A percentile compares a stretch with the other conserved stretches of the same genome.
Conservation (phyloP, 2,888 invertebrate species). For the Agrypnus murinus region DNA sequence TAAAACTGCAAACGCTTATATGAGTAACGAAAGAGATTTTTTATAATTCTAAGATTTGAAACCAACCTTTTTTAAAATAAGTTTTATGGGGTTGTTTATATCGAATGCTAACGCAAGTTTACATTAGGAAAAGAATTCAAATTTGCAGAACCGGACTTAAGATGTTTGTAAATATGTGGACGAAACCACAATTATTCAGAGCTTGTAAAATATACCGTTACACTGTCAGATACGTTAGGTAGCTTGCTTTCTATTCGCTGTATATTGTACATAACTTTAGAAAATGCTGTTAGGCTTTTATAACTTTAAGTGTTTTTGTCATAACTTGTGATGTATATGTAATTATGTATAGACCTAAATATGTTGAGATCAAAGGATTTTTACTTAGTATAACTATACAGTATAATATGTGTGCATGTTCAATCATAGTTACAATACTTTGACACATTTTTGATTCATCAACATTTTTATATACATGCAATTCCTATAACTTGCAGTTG, state of each 20-base stretch:
- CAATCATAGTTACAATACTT: constrained; percentile 65
- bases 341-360: constrained; percentile 25
- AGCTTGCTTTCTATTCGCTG: constrained; percentile 19
- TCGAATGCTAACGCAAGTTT: too few relatives aligned
- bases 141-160: too few relatives aligned
- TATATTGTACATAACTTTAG: constrained; percentile 6
- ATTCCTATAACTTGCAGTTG: constrained; percentile 26
- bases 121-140: too few relatives aligned
- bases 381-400: constrained; percentile 55
- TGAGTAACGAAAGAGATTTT: too few relatives aligned
- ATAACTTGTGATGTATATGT: background rate
- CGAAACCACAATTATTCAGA: too few relatives aligned
- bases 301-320: constrained; percentile 18
- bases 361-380: constrained; percentile 61
- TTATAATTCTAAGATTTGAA: too few relatives aligned
- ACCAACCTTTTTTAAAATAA: too few relatives aligned
- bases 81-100: too few relatives aligned
- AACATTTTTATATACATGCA: constrained; percentile 49
- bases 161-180: too few relatives aligned
- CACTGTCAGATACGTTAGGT: too few relatives aligned
- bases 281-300: constrained; percentile 21
- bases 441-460: constrained; percentile 19
- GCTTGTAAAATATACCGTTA: too few relatives aligned
- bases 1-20: too few relatives aligned
- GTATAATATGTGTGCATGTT: constrained; percentile 59